A percentile compares a stretch with the other conserved stretches of the same genome.
Conservation (phyloP, 2,113 vertebrate species). For the Genyomyrus donnyi region DNA sequence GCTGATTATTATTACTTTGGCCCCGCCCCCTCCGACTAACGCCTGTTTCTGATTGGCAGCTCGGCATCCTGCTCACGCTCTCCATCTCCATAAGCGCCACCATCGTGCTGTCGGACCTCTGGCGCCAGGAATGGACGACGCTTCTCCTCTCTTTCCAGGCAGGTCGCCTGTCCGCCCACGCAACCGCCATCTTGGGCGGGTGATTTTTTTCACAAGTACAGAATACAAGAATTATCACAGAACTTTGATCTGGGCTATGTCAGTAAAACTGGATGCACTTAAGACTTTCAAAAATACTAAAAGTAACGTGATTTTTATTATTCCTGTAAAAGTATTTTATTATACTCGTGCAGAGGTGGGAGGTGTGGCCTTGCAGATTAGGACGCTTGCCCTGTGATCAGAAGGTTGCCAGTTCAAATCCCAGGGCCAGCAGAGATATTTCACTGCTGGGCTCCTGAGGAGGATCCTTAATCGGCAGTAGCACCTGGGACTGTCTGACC, state of each 20-base stretch:
- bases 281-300: background rate
- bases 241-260: background rate
- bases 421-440: background rate
- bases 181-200: background rate
- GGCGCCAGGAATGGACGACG: constrained; percentile 70
- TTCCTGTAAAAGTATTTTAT: background rate
- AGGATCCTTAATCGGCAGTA: background rate
- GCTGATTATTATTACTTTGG: background rate
- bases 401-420: background rate
- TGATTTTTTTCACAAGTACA: background rate
- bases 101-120: constrained; percentile 59
- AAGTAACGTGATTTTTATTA: background rate
- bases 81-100: constrained; percentile 57
- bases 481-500: background rate
- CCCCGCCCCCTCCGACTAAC: background rate
- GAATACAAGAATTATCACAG: background rate
- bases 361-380: background rate
- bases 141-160: constrained; percentile 77
- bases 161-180: background rate
- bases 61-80: constrained; percentile 64
- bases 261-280: background rate
- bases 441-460: background rate
- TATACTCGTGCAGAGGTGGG: background rate
- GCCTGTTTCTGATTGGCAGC: constrained; percentile 45
- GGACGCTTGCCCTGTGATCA: background rate